A percentile compares a stretch with the other conserved stretches of the same genome.
Conservation (phyloP, 2,888 invertebrate species). For the Megaustenia siamemsis region DNA sequence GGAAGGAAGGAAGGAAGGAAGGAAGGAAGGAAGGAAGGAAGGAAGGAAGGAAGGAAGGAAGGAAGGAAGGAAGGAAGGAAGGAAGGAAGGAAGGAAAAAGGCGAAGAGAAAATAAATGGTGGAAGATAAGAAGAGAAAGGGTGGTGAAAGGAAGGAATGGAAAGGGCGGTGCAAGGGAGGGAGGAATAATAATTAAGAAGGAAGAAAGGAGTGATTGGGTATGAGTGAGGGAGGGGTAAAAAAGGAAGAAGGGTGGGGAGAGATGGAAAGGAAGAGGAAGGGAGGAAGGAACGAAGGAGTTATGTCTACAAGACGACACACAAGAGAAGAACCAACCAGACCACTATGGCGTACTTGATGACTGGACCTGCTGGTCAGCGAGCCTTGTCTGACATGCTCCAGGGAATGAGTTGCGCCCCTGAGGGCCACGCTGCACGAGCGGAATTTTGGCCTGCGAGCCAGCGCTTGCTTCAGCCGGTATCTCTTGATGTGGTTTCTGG, state of each 20-base stretch:
- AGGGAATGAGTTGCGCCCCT: slow-evolving; percentile 57
- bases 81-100: not conserved
- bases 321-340: no score
- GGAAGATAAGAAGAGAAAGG: not conserved
- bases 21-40: not conserved
- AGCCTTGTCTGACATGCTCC: slow-evolving; percentile 57
- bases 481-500: slow-evolving; percentile 72
- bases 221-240: not conserved
- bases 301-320: no score
- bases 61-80: not conserved
- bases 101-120: not conserved
- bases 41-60: not conserved
- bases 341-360: slow-evolving; percentile 52
- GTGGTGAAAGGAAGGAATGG: not conserved
- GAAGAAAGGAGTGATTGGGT: not conserved
- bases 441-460: slow-evolving; percentile 63
- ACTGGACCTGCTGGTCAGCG: slow-evolving; percentile 59
- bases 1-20: not conserved
- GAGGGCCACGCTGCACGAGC: slow-evolving; percentile 64
- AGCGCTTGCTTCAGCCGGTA: slow-evolving; percentile 64
- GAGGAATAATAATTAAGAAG: not conserved
- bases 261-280: not conserved
- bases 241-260: not conserved
- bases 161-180: not conserved
- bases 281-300: not conserved